These are phyloP conservation scores for Eulemur macaco DNA, from an alignment of 2,113 vertebrate species.

Conservation along the genomic window DNA sequence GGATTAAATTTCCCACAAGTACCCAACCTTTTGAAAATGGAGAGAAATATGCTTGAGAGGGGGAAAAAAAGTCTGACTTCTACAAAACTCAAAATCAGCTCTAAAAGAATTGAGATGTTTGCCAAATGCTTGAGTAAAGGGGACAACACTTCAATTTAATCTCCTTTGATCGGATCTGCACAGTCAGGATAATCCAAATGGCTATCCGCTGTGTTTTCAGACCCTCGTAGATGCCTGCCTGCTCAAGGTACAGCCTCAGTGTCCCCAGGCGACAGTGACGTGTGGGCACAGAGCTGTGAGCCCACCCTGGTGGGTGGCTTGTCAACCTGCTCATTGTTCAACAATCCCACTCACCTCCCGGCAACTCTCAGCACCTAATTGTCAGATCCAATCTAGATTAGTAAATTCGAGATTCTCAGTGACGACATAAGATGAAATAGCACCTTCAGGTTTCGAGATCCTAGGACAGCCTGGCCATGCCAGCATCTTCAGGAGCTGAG, in stretches of 20 bases:
- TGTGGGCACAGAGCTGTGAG: neutral
- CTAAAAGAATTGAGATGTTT: neutral
- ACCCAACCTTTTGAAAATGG: slow-evolving; percentile 67
- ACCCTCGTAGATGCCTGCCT: neutral
- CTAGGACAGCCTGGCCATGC: neutral
- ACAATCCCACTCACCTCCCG: neutral
- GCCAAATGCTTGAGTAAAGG: neutral
- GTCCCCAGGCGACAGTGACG: no score
- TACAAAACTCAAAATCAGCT: slow-evolving; percentile 59
- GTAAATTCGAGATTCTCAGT: neutral
- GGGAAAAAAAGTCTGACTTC: neutral
- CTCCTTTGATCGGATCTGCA: slow-evolving; percentile 50
- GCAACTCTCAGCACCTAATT: neutral
- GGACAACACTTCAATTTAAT: neutral
- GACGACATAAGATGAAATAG: neutral
- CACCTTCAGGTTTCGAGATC: neutral
- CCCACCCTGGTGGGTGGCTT: neutral
- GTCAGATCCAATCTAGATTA: neutral
- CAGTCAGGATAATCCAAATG: neutral
- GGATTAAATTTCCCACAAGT: slow-evolving; percentile 73
- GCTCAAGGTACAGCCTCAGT: neutral
- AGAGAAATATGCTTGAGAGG: slow-evolving; percentile 55
- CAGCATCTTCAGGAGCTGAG: neutral
- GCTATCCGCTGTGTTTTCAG: neutral
- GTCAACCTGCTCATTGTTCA: neutral